Percentiles rank a stretch among this genome's conserved stretches.
Evolutionary conservation across 1,140 invertebrate species (phyloP).

Genomic region (Camponotus vicinus): DNA sequence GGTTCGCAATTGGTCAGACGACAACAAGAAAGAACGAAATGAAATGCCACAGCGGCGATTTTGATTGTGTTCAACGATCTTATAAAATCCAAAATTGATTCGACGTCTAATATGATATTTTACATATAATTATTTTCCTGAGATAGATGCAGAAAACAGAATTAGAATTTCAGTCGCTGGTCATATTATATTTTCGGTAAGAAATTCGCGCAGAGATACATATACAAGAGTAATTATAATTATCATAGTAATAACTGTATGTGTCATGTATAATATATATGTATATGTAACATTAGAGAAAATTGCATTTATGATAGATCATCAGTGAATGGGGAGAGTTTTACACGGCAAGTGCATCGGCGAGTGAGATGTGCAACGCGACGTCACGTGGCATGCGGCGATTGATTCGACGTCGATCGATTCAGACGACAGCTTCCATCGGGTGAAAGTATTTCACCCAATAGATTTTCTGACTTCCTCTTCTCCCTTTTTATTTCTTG

Average conservation of each 20-base stretch:
- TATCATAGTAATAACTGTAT: constrained; percentile 54
- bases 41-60: background rate
- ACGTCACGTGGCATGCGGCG: constrained; percentile 50
- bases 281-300: constrained; percentile 69
- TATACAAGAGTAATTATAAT: constrained; percentile 51
- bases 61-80: background rate
- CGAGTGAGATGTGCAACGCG: constrained; percentile 44
- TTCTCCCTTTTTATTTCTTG: background rate
- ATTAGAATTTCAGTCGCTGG: constrained; percentile 26
- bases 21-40: background rate
- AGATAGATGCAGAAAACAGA: background rate
- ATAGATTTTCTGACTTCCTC: constrained; percentile 5
- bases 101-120: background rate
- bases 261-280: constrained; percentile 60
- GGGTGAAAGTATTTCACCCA: background rate
- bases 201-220: constrained; percentile 78
- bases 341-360: constrained; percentile 48
- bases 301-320: constrained; percentile 65
- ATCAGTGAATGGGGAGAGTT: constrained; percentile 47
- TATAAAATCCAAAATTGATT: background rate
- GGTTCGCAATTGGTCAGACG: constrained; percentile 62
- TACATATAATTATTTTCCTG: background rate
- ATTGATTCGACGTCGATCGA: constrained; percentile 32
- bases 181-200: constrained; percentile 73
- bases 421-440: constrained; percentile 7